Conservation (phyloP, 1,140 invertebrate genomes). For the Zaprionus nigranus region DNA sequence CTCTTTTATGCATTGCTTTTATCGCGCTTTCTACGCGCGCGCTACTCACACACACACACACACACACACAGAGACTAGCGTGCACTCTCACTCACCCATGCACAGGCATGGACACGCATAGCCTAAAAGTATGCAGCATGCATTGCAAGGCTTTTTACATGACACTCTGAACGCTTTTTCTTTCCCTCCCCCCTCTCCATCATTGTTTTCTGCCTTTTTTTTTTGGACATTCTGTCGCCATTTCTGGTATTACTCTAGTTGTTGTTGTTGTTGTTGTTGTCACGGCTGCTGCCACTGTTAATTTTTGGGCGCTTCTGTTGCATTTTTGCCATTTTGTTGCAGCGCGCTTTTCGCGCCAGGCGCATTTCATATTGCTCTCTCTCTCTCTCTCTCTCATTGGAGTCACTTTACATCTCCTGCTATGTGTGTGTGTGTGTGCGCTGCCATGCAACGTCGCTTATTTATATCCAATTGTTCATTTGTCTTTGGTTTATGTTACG, state of each 20-base stretch:
- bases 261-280: constrained; percentile 28
- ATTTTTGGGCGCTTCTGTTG: constrained; percentile 75
- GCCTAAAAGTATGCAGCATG: constrained; percentile 78
- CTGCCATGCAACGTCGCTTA: constrained; percentile 60
- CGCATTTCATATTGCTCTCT: background rate
- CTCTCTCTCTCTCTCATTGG: constrained; percentile 37
- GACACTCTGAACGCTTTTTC: constrained; percentile 38
- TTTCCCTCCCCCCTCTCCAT: background rate
- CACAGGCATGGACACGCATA: constrained; percentile 40
- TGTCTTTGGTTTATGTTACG: constrained; percentile 82
- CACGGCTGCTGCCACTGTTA: constrained; percentile 67
- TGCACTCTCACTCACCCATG: constrained; percentile 17
- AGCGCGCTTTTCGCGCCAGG: background rate
- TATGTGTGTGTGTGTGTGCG: constrained; percentile 28
- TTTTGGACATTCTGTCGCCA: constrained; percentile 43
- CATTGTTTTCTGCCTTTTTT: constrained; percentile 39
- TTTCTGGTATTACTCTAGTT: constrained; percentile 48
- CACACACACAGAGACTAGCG: constrained; percentile 10
- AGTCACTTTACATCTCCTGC: constrained; percentile 43
- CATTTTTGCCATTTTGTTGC: constrained; percentile 64
- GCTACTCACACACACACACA: constrained; percentile 25
- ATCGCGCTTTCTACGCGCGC: constrained; percentile 74
- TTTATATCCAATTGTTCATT: constrained; percentile 83
- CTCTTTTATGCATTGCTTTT: constrained; percentile 81
- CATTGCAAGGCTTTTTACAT: constrained; percentile 79